Evolutionary conservation across 2,113 vertebrate genomes (phyloP).

Genomic region (Cyprinodon tularosa): DNA sequence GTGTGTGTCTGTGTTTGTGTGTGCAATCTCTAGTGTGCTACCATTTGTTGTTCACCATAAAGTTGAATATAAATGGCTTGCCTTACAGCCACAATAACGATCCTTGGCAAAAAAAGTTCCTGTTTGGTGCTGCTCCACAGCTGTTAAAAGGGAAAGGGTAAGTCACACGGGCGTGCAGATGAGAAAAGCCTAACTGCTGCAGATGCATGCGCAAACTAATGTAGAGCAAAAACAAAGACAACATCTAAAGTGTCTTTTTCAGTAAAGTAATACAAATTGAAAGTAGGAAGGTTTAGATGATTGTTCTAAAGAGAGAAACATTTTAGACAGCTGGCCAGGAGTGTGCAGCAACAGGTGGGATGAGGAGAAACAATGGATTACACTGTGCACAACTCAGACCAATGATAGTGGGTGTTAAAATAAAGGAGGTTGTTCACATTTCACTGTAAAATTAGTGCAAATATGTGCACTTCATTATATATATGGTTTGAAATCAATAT

Average conservation of each 20-base stretch:
- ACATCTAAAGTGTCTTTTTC: constrained; percentile 26
- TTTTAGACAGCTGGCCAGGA: neutral
- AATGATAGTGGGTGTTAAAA: too few relatives aligned
- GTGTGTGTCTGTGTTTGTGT: constrained; percentile 4
- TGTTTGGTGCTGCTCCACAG: constrained; percentile 89
- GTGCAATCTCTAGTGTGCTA: constrained; percentile 35
- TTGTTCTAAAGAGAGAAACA: neutral
- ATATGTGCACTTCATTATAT: too few relatives aligned
- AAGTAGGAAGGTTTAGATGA: constrained; percentile 25
- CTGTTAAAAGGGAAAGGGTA: constrained; percentile 97
- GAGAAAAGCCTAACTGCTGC: constrained; percentile 31
- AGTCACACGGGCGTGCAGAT: constrained; percentile 79
- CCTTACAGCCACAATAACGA: constrained; percentile 85
- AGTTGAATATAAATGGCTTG: constrained; percentile 87
- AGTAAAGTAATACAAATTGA: constrained; percentile 35
- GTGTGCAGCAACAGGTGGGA: too few relatives aligned
- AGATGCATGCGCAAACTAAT: constrained; percentile 59
- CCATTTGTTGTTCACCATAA: constrained; percentile 49
- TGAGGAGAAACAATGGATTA: too few relatives aligned
- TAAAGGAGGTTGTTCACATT: too few relatives aligned
- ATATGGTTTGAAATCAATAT: too few relatives aligned
- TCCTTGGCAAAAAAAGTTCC: constrained; percentile 87
- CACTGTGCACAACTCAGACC: too few relatives aligned
- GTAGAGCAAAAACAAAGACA: constrained; percentile 39
- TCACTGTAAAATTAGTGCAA: too few relatives aligned